phyloP scores from a whole-genome alignment of 2,888 invertebrate genomes.

The Drosophila maculinotata region DNA sequence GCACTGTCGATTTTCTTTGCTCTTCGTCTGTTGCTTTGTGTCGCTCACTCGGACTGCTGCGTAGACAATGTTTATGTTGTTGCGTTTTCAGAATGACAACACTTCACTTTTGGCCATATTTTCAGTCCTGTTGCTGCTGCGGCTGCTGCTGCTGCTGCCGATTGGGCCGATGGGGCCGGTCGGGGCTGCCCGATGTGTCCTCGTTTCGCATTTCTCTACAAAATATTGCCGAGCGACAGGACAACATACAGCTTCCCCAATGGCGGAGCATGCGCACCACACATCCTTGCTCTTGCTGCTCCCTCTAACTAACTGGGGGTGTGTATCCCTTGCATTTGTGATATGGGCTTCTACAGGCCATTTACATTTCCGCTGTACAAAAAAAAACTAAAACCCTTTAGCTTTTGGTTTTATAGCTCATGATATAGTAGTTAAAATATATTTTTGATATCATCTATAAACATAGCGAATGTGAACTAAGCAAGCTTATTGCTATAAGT shows the following conservation, averaged over 20 bases:
- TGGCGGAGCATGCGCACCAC: slow-evolving; percentile 37
- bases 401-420: no score
- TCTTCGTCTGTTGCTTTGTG: background rate
- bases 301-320: no score
- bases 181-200: slow-evolving; percentile 39
- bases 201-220: slow-evolving; percentile 54
- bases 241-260: slow-evolving; percentile 3
- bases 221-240: slow-evolving; percentile 27
- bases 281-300: background rate
- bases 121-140: slow-evolving; percentile 60
- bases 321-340: background rate
- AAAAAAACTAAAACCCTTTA: background rate
- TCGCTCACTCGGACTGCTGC: slow-evolving; percentile 1
- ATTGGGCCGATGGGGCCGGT: no score
- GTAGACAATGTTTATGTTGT: slow-evolving; percentile 41
- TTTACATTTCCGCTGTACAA: background rate
- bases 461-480: no score
- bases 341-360: slow-evolving; percentile 7
- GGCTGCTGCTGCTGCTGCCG: slow-evolving; percentile 61
- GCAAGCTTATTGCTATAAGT: no score
- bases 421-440: no score
- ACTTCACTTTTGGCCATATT: slow-evolving; percentile 38
- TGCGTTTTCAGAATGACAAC: slow-evolving; percentile 43
- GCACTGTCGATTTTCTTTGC: background rate
- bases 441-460: no score